Percentiles rank a stretch among this genome's conserved stretches.
Evolutionary conservation across 2,113 vertebrate genomes (phyloP).

Genomic region (cattle (Bos taurus)): ARS-UCD2.0 NC_037351.1:37377001-37377500

Average conservation of each 20-base stretch:
- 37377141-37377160: not conserved
- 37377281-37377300: not conserved
- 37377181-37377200: conserved; percentile 8
- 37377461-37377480: conserved; percentile 32
- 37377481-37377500: conserved; percentile 48
- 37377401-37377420: conserved; percentile 48
- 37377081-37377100: not conserved
- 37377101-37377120: not conserved
- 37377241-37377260: not conserved
- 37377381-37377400: conserved; percentile 38
- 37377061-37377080: not conserved
- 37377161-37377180: not conserved
- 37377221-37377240: no score
- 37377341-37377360: conserved; percentile 54
- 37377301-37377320: conserved; percentile 26
- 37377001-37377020: not conserved
- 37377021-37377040: not conserved
- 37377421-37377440: conserved; percentile 46
- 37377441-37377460: conserved; percentile 47
- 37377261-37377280: conserved; percentile 9
- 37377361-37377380: conserved; percentile 48
- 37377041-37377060: not conserved
- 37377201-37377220: not conserved
- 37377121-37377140: not conserved
- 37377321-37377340: conserved; percentile 30